Evolutionary conservation across 2,113 vertebrate species (phyloP), one percentile per base, ranked within the genome.

Genomic region (Bostrychus sinensis): DNA sequence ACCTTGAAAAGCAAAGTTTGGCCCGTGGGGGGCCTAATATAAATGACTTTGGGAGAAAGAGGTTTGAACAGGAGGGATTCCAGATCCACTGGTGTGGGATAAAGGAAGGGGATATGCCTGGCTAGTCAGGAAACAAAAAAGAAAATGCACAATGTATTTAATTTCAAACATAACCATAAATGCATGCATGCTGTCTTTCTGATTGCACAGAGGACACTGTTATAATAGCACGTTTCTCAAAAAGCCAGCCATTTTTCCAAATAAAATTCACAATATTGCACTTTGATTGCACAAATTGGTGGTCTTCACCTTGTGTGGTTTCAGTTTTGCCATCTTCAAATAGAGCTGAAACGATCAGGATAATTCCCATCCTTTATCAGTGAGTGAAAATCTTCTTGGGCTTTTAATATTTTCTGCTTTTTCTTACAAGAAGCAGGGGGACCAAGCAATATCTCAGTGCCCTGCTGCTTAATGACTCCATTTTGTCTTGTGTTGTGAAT

Each of bases 401-500:
- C 45, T 48, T 48, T 48, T 26, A 48, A 48, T 48, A 48, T 25
- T 25, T 26, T 26, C 48, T 28, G 14, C 48, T 28, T n/a, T 6
- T 51, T 51, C 14, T 28, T 16, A 7, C 26, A n/a, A 14, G 26
- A 51, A 30, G 25, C 6, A 5, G 16, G 14, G 9, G 26, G 16
- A 51, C 16, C 2, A 30, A 23, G 14, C 14, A 51, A 51, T 51
- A 51, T n/a, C 8, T 28, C 48, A 30, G 4, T 8, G 16, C 16
- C 25, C 1, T 30, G 25, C 25, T 9, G 25, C 25, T 28, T 30
- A 30, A 28, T 51, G 48, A 51, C 14, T 51, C 7, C 25, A 51
- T 51, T 28, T 51, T 51, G 48, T 51, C 48, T 26, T 51, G 48
- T 30, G 28, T 17, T 51, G 48, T 51, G 25, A 28, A 17, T 30